Evolutionary conservation across 2,888 invertebrate genomes (phyloP).

Genomic region (Calliphora vomitoria): DNA sequence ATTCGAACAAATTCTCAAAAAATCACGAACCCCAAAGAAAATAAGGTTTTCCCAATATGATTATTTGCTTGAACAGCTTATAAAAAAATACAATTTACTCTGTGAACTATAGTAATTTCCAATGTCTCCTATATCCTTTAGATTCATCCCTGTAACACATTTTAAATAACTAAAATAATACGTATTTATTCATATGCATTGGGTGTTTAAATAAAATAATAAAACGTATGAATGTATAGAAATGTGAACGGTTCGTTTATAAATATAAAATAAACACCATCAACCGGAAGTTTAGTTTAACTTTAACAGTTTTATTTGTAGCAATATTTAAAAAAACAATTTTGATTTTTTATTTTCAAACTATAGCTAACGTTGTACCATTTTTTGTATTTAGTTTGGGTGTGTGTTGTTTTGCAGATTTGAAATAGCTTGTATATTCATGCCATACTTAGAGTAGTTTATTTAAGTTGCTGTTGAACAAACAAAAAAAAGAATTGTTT

Average conservation of each 20-base stretch:
- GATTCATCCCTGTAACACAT: background rate
- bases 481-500: slow-evolving; percentile 38
- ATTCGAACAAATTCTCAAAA: too few relatives aligned
- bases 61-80: background rate
- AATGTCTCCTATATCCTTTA: background rate
- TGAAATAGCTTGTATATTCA: slow-evolving; percentile 42
- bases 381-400: background rate
- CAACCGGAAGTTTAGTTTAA: slow-evolving; percentile 67
- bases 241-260: slow-evolving; percentile 3
- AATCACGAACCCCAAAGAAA: too few relatives aligned
- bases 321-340: slow-evolving; percentile 35
- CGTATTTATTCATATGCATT: background rate
- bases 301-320: slow-evolving; percentile 57
- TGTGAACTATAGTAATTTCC: too few relatives aligned
- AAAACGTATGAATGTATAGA: background rate
- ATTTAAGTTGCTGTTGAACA: slow-evolving; percentile 62
- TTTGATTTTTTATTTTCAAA: background rate
- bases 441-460: slow-evolving; percentile 58
- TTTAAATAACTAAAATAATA: too few relatives aligned
- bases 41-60: too few relatives aligned
- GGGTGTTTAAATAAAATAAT: background rate
- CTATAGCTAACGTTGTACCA: slow-evolving; percentile 12
- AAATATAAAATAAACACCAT: slow-evolving; percentile 51
- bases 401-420: background rate
- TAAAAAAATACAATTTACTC: too few relatives aligned